Evolutionary conservation across 37 sponge, comb jelly and placozoan species (phyloP), one percentile per base, ranked within the genome.

Genomic region (Cliona cf. orientalis): DNA sequence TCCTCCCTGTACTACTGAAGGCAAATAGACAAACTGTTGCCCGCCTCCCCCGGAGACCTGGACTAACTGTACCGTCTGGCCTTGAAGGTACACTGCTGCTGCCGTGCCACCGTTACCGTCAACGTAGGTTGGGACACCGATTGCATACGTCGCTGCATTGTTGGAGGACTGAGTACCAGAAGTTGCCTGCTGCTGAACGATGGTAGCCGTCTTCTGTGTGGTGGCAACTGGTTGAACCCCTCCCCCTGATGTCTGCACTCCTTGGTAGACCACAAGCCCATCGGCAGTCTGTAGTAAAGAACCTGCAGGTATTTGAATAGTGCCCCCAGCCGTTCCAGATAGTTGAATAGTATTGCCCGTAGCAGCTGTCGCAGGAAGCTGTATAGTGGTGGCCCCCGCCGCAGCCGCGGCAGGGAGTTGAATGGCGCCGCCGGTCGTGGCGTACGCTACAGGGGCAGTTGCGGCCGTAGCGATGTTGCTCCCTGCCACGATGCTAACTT

Each of bases 1-100:
- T 59, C 58, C 42, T 29, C 42, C 42, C 25, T 29, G 56, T 34
- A 49, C 73, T 6, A 44, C 28, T 49, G 73, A 23, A 44, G 82
- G 82, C 82, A 72, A 82, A 32, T 82, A 82, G 37, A 80, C 42
- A 1, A 80, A 58, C 42, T 69, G 70, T 53, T 79, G 80, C 22
- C 45, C 34, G 38, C 32, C 37, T 3, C 37, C 25, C 3, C 3
- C 32, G 25, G 71, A 35, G 17, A 59, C 63, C 3, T 62, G 63
- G 42, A 80, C 70, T 17, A 82, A 53, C 64, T 72, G 72, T 22
- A 82, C 45, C 9, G 69, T 80, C 23, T 68, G 49, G 7, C 42
- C 41, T 17, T 38, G 37, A 31, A 70, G 41, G 37, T 33, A 67
- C 58, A 45, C 22, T n/a, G n/a, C n/a, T n/a, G n/a, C n/a, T n/a